Evolutionary conservation across 2,888 invertebrate genomes (phyloP), one percentile per base, ranked within the genome.

Genomic region (Meghimatium bilineatum): DNA sequence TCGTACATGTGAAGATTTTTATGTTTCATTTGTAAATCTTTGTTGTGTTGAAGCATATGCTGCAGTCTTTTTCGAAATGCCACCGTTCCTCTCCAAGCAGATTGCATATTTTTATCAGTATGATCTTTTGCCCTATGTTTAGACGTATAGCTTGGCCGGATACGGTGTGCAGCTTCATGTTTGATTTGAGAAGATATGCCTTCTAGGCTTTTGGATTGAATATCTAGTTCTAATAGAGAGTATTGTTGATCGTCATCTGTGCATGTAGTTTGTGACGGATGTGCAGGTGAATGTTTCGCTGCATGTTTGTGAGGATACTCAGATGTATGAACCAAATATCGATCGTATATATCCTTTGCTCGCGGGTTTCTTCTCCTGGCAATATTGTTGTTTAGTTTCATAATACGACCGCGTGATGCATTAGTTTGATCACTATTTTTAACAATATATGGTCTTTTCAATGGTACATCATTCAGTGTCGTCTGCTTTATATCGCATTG

Each of bases 61-160:
- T 80, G 80, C 2, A 80, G 49, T 10, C 71, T 52, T 80, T 71
- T 80, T 1, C 71, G 49, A 56, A 80, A 80, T 52, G 69, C 71
- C 1, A 71, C 49, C 0, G 80, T 80, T 32, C 71, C 80, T 36
- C 56, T 17, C 80, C 80, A 80, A 0, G 34, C 14, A 5, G 63
- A 63, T n/a, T 38, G 38, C 17, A 66, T 0, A 67, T 23, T 32
- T 44, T 49, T 63, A 34, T 8, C 74, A 1, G 17, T 32, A 20
- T 23, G 66, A 26, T 78, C 78, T 23, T 67, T 44, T 2, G 78
- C 66, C 12, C 49, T 63, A 49, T 78, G n/a, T 38, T 78, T 78
- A 12, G 67, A 78, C 0, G 78, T 78, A n/a, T 78, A 78, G 23
- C 78, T 78, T 78, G 76, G 34, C n/a, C 17, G 14, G 14, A 23